A percentile compares a stretch with the other conserved stretches of the same genome.
Evolutionary conservation across 2,888 invertebrate genomes (phyloP).

Genomic region (Melipona beecheii): DNA sequence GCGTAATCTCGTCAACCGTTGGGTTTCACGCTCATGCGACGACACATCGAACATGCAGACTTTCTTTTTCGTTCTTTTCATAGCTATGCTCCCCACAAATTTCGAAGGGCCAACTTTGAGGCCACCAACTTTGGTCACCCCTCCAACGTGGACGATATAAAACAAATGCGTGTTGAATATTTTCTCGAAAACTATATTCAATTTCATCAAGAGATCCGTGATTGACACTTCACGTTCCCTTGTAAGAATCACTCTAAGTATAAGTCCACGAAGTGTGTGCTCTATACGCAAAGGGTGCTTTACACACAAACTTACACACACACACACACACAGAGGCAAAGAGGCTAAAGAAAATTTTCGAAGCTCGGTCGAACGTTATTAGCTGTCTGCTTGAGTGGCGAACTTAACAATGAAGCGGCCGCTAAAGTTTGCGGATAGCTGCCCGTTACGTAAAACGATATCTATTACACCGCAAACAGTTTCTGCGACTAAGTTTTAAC

Average conservation of each 20-base stretch:
- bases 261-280: too few species aligned
- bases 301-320: too few species aligned
- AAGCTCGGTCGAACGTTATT: constrained; percentile 19
- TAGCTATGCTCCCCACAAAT: not conserved
- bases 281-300: too few species aligned
- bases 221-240: too few species aligned
- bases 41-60: not conserved
- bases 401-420: constrained; percentile 36
- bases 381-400: constrained; percentile 5
- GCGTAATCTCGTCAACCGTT: constrained; percentile 28
- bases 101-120: too few species aligned
- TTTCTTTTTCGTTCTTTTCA: not conserved
- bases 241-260: too few species aligned
- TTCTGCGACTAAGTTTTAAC: constrained; percentile 62
- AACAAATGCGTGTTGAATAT: too few species aligned
- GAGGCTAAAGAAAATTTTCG: constrained; percentile 1
- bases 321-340: not conserved
- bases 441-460: constrained; percentile 50
- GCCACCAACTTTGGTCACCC: too few species aligned
- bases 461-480: constrained; percentile 58
- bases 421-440: constrained; percentile 48
- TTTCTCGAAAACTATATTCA: too few species aligned
- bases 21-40: constrained; percentile 15
- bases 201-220: too few species aligned
- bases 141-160: too few species aligned